Conservation (phyloP, 2,888 invertebrate species). For the Apotomis betuletana region DNA sequence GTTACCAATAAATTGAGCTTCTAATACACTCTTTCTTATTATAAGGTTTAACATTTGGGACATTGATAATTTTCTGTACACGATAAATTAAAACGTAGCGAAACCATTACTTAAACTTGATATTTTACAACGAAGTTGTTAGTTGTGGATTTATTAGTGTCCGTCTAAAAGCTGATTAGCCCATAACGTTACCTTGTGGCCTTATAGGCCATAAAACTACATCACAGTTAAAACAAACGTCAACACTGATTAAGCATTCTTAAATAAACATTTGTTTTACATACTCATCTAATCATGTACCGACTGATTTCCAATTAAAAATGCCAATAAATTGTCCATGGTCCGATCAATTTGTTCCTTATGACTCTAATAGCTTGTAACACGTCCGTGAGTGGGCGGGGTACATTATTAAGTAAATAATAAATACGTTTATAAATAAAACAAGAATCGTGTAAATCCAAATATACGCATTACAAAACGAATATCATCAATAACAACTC, state of each 20-base stretch:
- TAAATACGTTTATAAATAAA: constrained; percentile 5
- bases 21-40: too few species aligned
- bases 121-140: too few species aligned
- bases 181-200: too few species aligned
- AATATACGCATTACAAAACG: background rate
- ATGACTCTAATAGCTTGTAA: constrained; percentile 51
- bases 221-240: constrained; percentile 11
- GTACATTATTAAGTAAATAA: constrained; percentile 22
- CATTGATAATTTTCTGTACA: too few species aligned
- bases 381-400: constrained; percentile 20
- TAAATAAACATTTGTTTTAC: constrained; percentile 27
- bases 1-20: too few species aligned
- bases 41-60: too few species aligned
- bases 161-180: background rate
- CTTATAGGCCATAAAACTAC: background rate
- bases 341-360: constrained; percentile 50
- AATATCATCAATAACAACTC: background rate
- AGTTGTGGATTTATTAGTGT: too few species aligned
- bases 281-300: constrained; percentile 12
- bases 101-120: too few species aligned
- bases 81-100: too few species aligned
- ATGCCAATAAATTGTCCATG: constrained; percentile 44
- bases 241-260: constrained; percentile 29
- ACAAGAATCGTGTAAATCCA: background rate
- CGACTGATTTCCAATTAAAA: constrained; percentile 18